Conservation (phyloP, 2,113 vertebrate species). For the Chiloscyllium plagiosum region DNA sequence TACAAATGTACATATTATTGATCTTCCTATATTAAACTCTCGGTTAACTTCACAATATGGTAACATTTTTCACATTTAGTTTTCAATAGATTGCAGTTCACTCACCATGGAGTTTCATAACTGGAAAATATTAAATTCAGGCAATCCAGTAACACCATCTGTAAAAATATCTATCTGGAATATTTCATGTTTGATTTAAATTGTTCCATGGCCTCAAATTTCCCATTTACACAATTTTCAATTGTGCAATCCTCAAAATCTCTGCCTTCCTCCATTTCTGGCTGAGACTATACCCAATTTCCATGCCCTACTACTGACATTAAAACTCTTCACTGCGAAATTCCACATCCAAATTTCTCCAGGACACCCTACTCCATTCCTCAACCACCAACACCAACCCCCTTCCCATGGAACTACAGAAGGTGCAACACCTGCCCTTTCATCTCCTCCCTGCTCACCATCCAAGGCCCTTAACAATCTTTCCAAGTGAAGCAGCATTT, state of each 20-base stretch:
- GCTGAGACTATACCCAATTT: neutral
- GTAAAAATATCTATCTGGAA: neutral
- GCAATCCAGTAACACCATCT: neutral
- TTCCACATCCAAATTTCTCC: no score
- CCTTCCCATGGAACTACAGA: no score
- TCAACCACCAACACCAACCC: no score
- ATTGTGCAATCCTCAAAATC: neutral
- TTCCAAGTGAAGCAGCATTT: no score
- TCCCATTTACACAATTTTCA: neutral
- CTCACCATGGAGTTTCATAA: neutral
- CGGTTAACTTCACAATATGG: neutral
- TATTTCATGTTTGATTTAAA: neutral
- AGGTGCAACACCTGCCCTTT: no score
- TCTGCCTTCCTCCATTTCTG: neutral
- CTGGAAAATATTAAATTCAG: neutral
- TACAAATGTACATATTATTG: neutral
- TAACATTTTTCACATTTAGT: neutral
- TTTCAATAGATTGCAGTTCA: neutral
- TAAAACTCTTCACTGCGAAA: no score
- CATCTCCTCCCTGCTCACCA: no score
- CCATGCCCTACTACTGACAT: neutral
- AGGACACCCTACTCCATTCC: no score
- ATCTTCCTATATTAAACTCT: neutral
- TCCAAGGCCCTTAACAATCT: no score
- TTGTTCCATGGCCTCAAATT: neutral